Conservation (phyloP, 2,113 vertebrate species). For the Erythrocercus mccallii region DNA sequence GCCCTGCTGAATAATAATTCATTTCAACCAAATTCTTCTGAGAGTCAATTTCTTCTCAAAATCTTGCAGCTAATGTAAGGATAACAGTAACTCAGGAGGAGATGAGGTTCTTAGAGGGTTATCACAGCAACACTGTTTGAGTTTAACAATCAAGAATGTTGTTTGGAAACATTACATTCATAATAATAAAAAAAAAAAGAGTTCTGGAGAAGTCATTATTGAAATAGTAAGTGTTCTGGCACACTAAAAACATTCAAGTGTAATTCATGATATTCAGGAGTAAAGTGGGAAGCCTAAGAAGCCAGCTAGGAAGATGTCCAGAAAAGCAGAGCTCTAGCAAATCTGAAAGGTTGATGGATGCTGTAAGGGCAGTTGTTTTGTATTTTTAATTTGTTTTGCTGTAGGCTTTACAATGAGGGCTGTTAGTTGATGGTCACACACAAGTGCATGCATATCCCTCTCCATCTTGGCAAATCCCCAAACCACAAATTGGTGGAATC, state of each 20-base stretch:
- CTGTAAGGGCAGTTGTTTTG: not conserved
- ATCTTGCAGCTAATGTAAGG: conserved; percentile 3
- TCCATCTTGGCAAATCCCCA: not conserved
- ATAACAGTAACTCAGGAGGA: conserved; percentile 57
- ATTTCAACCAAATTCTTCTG: conserved; percentile 18
- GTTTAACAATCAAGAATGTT: conserved; percentile 41
- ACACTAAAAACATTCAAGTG: not conserved
- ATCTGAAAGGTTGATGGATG: conserved; percentile 7
- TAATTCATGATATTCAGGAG: conserved; percentile 53
- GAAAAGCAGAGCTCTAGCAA: conserved; percentile 1
- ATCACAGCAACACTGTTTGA: conserved; percentile 41
- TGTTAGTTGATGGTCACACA: not conserved
- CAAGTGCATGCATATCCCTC: not conserved
- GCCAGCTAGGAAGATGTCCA: conserved; percentile 32
- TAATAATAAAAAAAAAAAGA: conserved; percentile 18
- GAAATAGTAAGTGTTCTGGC: conserved; percentile 56
- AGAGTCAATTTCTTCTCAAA: conserved; percentile 29
- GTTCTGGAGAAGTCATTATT: conserved; percentile 60
- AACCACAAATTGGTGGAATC: not conserved
- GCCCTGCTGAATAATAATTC: not conserved
- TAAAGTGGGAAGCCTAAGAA: conserved; percentile 33
- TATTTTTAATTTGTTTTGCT: not conserved
- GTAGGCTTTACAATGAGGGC: not conserved
- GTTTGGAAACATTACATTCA: conserved; percentile 56
- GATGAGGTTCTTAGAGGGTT: conserved; percentile 47